These are phyloP conservation scores for Therioaphis trifolii DNA, from an alignment of 2,888 invertebrate genomes.

Conservation along the genomic window DNA sequence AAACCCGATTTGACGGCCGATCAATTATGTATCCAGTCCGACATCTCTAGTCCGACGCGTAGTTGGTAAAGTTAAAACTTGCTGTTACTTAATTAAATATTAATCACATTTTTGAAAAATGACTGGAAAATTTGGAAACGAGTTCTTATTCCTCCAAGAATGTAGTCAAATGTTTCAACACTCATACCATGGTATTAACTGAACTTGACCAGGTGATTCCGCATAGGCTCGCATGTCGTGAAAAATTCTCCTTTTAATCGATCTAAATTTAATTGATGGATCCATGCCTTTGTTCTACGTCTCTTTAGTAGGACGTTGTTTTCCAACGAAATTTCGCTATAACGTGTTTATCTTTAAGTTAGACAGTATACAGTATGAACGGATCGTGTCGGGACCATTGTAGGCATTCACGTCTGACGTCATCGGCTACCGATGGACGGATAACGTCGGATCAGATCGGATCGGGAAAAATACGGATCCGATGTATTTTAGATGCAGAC, in stretches of 20 bases:
- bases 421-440: background rate
- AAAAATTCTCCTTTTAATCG: background rate
- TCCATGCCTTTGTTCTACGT: background rate
- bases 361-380: slow-evolving; percentile 9
- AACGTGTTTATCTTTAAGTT: slow-evolving; percentile 8
- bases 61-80: background rate
- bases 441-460: background rate
- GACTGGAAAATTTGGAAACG: background rate
- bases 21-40: too few relatives aligned
- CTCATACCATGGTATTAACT: too few relatives aligned
- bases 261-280: background rate
- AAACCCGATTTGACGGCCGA: too few relatives aligned
- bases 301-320: background rate
- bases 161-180: too few relatives aligned
- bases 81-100: background rate
- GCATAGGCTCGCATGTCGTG: too few relatives aligned
- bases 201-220: too few relatives aligned
- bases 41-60: background rate
- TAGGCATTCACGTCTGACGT: background rate
- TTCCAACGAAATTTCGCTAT: background rate
- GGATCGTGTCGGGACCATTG: slow-evolving; percentile 11
- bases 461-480: too few relatives aligned
- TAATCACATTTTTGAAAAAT: background rate
- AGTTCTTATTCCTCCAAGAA: background rate
- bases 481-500: too few relatives aligned